Conservation (phyloP, 2,797 vertebrate species). For the Chromobotia macracanthus region DNA sequence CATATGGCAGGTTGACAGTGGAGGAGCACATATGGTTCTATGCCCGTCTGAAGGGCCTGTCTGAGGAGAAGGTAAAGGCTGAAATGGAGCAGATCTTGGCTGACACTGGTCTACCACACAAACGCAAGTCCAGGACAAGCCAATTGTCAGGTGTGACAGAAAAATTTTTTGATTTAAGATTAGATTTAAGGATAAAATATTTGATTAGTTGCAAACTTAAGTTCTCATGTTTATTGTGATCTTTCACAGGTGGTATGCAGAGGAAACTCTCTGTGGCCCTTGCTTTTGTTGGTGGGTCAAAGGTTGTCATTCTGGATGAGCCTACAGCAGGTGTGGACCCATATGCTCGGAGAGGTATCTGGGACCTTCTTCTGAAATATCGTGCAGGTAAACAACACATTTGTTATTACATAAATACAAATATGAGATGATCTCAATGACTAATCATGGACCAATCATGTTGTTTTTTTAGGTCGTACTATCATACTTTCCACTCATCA, state of each 20-base stretch:
- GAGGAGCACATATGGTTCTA: constrained; percentile 99
- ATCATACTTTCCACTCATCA: constrained; percentile 98
- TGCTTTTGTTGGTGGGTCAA: constrained; percentile 97
- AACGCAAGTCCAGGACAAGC: constrained; percentile 86
- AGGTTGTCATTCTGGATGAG: constrained; percentile 97
- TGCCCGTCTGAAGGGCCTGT: constrained; percentile 90
- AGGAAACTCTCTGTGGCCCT: constrained; percentile 95
- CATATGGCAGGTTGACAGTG: constrained; percentile 87
- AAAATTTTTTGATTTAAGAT: too few relatives aligned
- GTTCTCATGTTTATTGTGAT: neutral
- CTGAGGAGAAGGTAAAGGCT: constrained; percentile 86
- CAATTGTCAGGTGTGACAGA: constrained; percentile 88
- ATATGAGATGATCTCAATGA: neutral
- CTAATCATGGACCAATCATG: neutral
- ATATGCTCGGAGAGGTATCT: constrained; percentile 95
- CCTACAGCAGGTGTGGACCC: constrained; percentile 97
- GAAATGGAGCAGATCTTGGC: constrained; percentile 93
- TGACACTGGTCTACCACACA: constrained; percentile 92
- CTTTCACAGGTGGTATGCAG: constrained; percentile 90
- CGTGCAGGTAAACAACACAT: constrained; percentile 81
- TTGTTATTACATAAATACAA: neutral
- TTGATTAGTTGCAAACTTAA: neutral
- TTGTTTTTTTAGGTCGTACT: constrained; percentile 82
- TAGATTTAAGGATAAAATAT: too few relatives aligned
- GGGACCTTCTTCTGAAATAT: constrained; percentile 96